Conservation (phyloP, 2,113 vertebrate genomes). For the Hyla sarda region DNA sequence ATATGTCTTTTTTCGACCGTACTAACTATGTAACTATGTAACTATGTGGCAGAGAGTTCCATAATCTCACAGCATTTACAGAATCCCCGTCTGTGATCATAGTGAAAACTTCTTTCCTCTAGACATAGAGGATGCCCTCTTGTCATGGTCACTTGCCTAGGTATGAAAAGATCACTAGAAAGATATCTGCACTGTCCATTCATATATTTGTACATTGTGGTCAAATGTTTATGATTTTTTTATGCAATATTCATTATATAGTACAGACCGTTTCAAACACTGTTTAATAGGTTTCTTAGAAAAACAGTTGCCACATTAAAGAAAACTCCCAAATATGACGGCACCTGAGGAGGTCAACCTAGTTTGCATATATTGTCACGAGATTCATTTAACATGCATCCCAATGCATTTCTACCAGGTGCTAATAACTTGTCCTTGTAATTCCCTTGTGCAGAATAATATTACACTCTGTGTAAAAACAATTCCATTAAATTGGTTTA, state of each 20-base stretch:
- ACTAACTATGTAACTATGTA: too few relatives aligned
- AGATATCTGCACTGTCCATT: too few relatives aligned
- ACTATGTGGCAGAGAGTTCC: too few relatives aligned
- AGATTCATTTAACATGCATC: neutral
- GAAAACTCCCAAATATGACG: neutral
- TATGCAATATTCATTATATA: neutral
- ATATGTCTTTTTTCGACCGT: too few relatives aligned
- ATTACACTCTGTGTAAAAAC: neutral
- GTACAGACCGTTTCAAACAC: neutral
- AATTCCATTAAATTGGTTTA: constrained; percentile 8
- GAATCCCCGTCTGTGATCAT: too few relatives aligned
- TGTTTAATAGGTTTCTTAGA: neutral
- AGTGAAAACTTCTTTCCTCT: too few relatives aligned
- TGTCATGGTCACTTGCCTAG: too few relatives aligned
- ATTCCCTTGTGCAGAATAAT: constrained; percentile 3
- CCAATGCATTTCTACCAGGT: neutral
- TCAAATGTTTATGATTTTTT: too few relatives aligned
- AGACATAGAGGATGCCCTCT: too few relatives aligned
- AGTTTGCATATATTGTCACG: neutral
- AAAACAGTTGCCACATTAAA: neutral
- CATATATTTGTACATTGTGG: too few relatives aligned
- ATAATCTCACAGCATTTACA: too few relatives aligned
- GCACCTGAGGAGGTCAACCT: neutral
- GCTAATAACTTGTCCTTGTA: neutral
- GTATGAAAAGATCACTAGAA: too few relatives aligned